Evolutionary conservation across 2,797 vertebrate species (phyloP).

Genomic region (Danio albolineatus): DNA sequence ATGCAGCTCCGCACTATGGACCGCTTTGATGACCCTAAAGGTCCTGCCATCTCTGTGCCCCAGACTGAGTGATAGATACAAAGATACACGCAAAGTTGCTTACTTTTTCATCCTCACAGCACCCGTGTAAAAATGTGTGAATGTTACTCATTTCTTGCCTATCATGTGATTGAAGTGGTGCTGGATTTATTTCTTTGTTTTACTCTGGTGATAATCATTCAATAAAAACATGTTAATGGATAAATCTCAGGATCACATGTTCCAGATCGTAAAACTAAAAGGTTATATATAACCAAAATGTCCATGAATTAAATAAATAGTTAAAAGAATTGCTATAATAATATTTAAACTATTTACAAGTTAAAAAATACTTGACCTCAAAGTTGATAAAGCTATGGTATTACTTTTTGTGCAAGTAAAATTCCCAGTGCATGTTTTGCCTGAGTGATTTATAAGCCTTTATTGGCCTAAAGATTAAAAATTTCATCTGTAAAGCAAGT

Average conservation of each 20-base stretch:
- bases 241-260: not conserved
- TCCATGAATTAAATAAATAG: not conserved
- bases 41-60: constrained; percentile 86
- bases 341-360: not conserved
- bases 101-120: not conserved
- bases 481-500: not conserved
- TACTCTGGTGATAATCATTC: constrained; percentile 2
- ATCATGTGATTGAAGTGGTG: not conserved
- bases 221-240: constrained; percentile 5
- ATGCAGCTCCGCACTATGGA: constrained; percentile 92
- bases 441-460: constrained; percentile 4
- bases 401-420: not conserved
- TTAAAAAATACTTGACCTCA: not conserved
- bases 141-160: not conserved
- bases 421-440: not conserved
- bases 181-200: not conserved
- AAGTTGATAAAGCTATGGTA: not conserved
- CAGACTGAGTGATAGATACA: constrained; percentile 90
- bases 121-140: not conserved
- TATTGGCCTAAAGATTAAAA: not conserved
- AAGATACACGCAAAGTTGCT: constrained; percentile 65
- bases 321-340: not conserved
- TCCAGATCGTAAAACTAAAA: not conserved
- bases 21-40: constrained; percentile 92
- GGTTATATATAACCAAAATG: not conserved